Base-by-base conservation (phyloP, 2,888 invertebrate species). In the Agriotes lineatus region DNA sequence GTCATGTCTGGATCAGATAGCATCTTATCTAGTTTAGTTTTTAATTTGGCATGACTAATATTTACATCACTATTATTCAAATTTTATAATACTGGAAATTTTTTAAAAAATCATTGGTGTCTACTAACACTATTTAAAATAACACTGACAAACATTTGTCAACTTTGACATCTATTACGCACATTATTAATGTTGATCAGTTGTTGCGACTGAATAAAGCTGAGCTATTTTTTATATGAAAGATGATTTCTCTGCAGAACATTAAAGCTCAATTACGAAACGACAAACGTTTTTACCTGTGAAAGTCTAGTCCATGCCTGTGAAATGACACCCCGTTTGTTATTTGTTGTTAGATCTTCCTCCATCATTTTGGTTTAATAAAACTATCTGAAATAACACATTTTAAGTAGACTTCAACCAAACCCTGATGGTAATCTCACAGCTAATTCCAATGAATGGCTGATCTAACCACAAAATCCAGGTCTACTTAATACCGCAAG, bases 281-380 rank as follows among this genome's bases (percentile, higher is more conserved):
- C n/a, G n/a, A n/a, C n/a, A n/a, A n/a, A n/a, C n/a, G n/a, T n/a
- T 25, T 48, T 25, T 84, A 90, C 91, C 89, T 92, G 91, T 78
- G 90, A 90, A 82, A 91, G 82, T 82, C 90, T 88, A 59, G 87
- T 88, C 87, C 89, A 88, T 73, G 88, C 87, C 85, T 91, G 91
- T 74, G 89, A 88, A 78, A 91, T 82, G 76, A 89, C 86, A 82
- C 90, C 88, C 85, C 87, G 88, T 82, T 88, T 89, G 76, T 84
- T 83, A 77, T 83, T 82, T 80, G 90, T 86, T 80, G 87, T 84
- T 73, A 87, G 84, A 82, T 90, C 85, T 87, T 91, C 91, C 82
- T 90, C 91, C 85, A 90, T 90, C 87, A 91, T 91, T 88, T 88
- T 67, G 25, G 14, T 67, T 14, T 37, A 20, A 6, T 58, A 57